Conservation (phyloP, 2,113 vertebrate species). For the Gallinago paraguaiae region DNA sequence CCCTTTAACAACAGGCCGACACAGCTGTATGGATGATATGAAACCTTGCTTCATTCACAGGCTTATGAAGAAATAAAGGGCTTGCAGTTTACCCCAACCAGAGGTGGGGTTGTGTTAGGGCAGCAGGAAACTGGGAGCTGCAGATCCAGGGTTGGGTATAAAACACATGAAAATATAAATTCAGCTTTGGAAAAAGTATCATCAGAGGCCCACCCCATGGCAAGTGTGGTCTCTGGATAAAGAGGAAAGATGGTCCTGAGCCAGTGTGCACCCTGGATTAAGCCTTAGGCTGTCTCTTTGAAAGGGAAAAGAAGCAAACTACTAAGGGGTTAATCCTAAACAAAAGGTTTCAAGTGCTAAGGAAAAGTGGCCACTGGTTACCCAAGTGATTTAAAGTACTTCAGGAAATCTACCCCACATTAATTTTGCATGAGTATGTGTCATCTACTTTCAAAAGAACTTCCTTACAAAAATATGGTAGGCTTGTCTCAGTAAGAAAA, state of each 20-base stretch:
- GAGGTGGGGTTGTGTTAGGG: background rate
- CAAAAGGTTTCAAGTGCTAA: background rate
- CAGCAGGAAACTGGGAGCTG: background rate
- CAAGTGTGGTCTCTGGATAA: background rate
- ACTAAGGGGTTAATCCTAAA: conserved; percentile 40
- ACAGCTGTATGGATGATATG: background rate
- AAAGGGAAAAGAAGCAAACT: background rate
- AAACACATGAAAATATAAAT: background rate
- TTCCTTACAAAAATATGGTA: conserved; percentile 12
- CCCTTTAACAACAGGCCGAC: background rate
- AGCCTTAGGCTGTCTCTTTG: background rate
- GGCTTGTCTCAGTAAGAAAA: conserved; percentile 2
- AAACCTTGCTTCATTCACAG: background rate
- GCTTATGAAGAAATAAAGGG: background rate
- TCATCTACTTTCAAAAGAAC: background rate
- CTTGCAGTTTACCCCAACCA: background rate
- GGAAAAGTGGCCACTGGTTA: conserved; percentile 5
- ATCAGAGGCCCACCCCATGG: background rate
- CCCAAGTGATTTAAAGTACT: conserved; percentile 14
- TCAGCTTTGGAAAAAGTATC: background rate
- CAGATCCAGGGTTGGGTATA: background rate
- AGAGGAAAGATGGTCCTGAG: background rate
- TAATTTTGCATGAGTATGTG: background rate
- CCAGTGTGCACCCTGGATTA: background rate
- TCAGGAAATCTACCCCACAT: background rate